Conservation (phyloP, 2,797 vertebrate species). For the Stomatorhinus walkeri region DNA sequence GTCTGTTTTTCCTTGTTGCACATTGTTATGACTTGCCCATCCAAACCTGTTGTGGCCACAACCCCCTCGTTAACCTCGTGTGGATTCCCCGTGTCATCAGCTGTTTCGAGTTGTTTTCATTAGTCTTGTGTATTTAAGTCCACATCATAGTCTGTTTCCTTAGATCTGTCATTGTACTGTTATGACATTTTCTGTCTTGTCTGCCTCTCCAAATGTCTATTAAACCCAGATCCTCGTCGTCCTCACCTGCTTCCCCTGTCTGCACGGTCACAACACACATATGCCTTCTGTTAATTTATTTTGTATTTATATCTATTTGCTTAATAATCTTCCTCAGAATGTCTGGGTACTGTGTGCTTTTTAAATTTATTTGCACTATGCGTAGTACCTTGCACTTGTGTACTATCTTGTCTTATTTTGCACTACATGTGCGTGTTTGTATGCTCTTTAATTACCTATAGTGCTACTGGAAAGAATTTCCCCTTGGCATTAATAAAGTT, state of each 20-base stretch:
- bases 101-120: too few relatives aligned
- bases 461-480: not conserved
- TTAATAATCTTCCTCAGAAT: not conserved
- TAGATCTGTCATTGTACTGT: too few relatives aligned
- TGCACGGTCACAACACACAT: not conserved
- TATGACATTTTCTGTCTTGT: too few relatives aligned
- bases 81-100: too few relatives aligned
- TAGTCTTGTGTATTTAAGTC: too few relatives aligned
- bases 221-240: too few relatives aligned
- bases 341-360: not conserved
- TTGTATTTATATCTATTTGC: not conserved
- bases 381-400: not conserved
- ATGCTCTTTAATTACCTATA: not conserved
- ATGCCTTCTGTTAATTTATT: not conserved
- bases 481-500: not conserved
- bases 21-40: too few relatives aligned
- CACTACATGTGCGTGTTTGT: not conserved
- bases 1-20: too few relatives aligned
- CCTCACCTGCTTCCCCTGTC: not conserved
- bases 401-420: not conserved
- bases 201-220: too few relatives aligned
- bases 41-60: too few relatives aligned
- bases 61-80: too few relatives aligned
- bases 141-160: too few relatives aligned
- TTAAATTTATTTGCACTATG: not conserved